Evolutionary conservation across 2,888 invertebrate species (phyloP), one percentile per base, ranked within the genome.

Genomic region (Amphipoea oculea): DNA sequence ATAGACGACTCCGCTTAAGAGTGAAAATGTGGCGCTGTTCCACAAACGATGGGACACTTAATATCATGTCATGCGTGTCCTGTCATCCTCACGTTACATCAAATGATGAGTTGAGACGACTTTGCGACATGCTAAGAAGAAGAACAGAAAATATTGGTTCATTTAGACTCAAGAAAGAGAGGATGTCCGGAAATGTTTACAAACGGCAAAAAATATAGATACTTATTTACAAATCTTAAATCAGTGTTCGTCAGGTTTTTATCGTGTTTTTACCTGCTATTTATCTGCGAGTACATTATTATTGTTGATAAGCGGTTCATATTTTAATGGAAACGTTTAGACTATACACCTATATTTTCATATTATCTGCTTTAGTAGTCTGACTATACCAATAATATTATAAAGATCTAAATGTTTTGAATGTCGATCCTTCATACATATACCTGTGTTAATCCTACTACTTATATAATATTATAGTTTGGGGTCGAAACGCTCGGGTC

Each of bases 311-410:
- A 42, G 14, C 14, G 6, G 6, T 54, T 54, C 54, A 62, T 68
- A 62, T 54, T 79, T 74, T 29, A 48, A 54, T 68, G 62, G 36
- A 68, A 62, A 67, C 68, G 7, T 76, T 68, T 40, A 29, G 29
- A 29, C 29, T 29, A 40, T 40, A 40, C 45, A 78, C 29, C 4
- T 70, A 63, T 70, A 63, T 79, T 63, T 54, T 54, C 20, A 20
- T 68, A 67, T n/a, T n/a, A 51, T 69, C 11, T 20, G 66, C 20
- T 54, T 63, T 42, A 63, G n/a, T 51, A n/a, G 14, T 79, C 17
- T n/a, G 29, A 29, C 60, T 17, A 29, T 42, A 62, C 4, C 36
- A 36, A 45, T 79, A 69, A 69, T 63, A 54, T 54, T 36, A 68
- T 62, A 1, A 0, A 4, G 4, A 42, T 51, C 5, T 3, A 62